phyloP scores from a whole-genome alignment of 2,888 invertebrate species.

The Sabatieria punctata region DNA sequence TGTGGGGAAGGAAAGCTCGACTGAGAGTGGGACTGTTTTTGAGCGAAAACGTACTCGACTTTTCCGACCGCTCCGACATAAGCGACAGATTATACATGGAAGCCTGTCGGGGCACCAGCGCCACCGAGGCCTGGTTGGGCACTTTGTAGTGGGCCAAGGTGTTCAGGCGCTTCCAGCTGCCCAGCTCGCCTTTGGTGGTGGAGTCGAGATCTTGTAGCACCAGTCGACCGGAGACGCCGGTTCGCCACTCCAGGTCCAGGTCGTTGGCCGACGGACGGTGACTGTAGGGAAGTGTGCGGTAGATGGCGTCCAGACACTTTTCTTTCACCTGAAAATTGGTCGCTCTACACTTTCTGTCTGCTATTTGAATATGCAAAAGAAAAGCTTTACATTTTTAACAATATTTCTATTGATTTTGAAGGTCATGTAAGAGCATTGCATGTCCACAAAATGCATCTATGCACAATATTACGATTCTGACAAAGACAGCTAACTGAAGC shows the following conservation, averaged over 20 bases:
- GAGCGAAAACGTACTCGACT: constrained; percentile 64
- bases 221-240: constrained; percentile 75
- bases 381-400: too few relatives aligned
- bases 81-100: constrained; percentile 87
- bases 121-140: constrained; percentile 83
- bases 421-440: too few relatives aligned
- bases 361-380: too few relatives aligned
- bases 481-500: too few relatives aligned
- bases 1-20: constrained; percentile 57
- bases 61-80: constrained; percentile 56
- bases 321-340: too few relatives aligned
- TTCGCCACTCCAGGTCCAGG: constrained; percentile 66
- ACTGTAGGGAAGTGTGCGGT: constrained; percentile 84
- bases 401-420: too few relatives aligned
- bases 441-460: too few relatives aligned
- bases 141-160: constrained; percentile 84
- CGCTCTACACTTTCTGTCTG: too few relatives aligned
- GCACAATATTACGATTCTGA: too few relatives aligned
- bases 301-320: constrained; percentile 92
- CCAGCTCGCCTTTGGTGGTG: constrained; percentile 72
- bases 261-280: constrained; percentile 87
- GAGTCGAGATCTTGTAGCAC: constrained; percentile 87
- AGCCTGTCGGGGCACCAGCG: constrained; percentile 57
- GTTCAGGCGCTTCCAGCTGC: constrained; percentile 91
- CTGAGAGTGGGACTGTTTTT: constrained; percentile 80